Evolutionary conservation across 2,113 vertebrate genomes (phyloP), one percentile per base, ranked within the genome.

Genomic region (Neopipo cinnamomea): DNA sequence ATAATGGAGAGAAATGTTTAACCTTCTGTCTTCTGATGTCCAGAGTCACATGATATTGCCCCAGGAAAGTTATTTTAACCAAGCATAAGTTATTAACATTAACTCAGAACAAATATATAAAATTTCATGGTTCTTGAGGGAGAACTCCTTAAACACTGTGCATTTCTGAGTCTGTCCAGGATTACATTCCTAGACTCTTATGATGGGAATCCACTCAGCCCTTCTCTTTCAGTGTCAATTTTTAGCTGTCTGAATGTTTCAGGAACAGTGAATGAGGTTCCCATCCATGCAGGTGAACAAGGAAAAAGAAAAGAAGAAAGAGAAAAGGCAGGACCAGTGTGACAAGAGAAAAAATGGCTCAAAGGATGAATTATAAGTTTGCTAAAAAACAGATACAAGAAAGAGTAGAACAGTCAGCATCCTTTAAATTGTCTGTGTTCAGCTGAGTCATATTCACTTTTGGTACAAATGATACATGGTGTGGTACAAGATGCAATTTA

Each of bases 1-100:
- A 62, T 12, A 28, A 0, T 0, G 5, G 63, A 55, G 3, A 37
- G 6, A 71, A 52, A 33, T 3, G 1, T 30, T 11, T 33, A 55
- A 41, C 4, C 4, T 66, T 85, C 33, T 66, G 5, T 73, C 19
- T 59, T 89, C 35, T 79, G n/a, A 62, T 66, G 14, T 12, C 27
- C 23, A 52, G 27, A 21, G 16, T 74, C 39, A 52, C 0, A 11
- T 24, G 42, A 66, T 31, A 50, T 3, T 6, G 30, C 49, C 50
- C 52, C 16, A 52, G 53, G 74, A 80, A 56, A n/a, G 1, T 5
- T 47, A 10, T 59, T 93, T 88, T 77, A 84, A 74, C 11, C 19
- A 78, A 61, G 47, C 9, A 41, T 27, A 77, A 59, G 21, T 56
- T 75, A 39, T 8, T 47, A 49, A 61, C 47, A 67, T 41, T 71